Conservation (phyloP, 23 tunicate genomes). For the Styela plicata region DNA sequence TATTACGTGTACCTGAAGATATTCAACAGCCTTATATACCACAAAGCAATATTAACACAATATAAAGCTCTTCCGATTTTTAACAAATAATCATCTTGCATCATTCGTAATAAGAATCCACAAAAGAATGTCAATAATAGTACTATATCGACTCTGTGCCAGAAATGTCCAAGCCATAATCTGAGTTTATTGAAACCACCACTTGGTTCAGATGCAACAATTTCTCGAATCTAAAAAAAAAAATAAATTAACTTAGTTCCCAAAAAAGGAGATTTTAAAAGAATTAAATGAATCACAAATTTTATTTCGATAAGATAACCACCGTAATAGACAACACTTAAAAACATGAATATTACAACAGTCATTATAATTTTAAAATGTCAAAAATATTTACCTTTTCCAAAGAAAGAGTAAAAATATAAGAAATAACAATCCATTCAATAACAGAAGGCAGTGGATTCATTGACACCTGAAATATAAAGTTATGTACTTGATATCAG, state of each 20-base stretch:
- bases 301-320: neutral
- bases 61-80: conserved; percentile 67
- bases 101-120: conserved; percentile 51
- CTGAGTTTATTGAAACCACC: conserved; percentile 56
- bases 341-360: too few relatives aligned
- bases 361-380: too few relatives aligned
- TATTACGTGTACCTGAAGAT: conserved; percentile 75
- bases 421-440: conserved; percentile 72
- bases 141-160: conserved; percentile 56
- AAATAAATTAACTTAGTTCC: too few relatives aligned
- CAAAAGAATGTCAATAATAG: conserved; percentile 44
- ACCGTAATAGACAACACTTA: too few relatives aligned
- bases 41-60: conserved; percentile 65
- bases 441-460: conserved; percentile 41
- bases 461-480: conserved; percentile 36
- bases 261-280: too few relatives aligned
- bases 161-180: conserved; percentile 67
- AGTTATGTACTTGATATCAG: neutral
- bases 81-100: conserved; percentile 35
- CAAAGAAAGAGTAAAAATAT: conserved; percentile 48
- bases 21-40: conserved; percentile 79
- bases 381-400: too few relatives aligned
- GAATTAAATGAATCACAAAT: too few relatives aligned
- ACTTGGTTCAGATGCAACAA: conserved; percentile 77
- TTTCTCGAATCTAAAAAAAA: conserved; percentile 57